phyloP scores from a whole-genome alignment of 2,888 invertebrate genomes.

The Syritta pipiens region DNA sequence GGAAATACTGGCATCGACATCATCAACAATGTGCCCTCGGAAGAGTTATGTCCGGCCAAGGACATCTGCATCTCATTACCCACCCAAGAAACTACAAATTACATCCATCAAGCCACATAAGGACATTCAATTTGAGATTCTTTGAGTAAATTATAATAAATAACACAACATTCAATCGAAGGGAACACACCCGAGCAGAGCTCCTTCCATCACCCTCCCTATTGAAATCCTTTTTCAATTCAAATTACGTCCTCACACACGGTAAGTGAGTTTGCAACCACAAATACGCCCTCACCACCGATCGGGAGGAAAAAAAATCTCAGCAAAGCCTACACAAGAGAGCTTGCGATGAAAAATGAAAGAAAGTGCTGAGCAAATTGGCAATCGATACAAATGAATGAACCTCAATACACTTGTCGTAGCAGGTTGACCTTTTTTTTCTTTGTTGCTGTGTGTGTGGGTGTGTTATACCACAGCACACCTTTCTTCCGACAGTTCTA shows the following conservation, averaged over 20 bases:
- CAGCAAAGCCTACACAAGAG: neutral
- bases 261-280: constrained; percentile 16
- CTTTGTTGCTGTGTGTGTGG: neutral
- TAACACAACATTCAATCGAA: neutral
- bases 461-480: neutral
- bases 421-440: constrained; percentile 17
- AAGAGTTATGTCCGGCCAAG: neutral
- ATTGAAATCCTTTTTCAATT: constrained; percentile 5
- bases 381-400: constrained; percentile 12
- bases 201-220: too few relatives aligned
- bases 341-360: neutral
- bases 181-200: too few relatives aligned
- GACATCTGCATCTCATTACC: constrained; percentile 21
- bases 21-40: neutral
- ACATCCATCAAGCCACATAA: neutral
- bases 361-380: constrained; percentile 22
- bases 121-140: neutral
- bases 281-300: neutral
- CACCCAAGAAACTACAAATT: neutral
- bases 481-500: neutral
- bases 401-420: neutral
- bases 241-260: constrained; percentile 12
- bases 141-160: constrained; percentile 5
- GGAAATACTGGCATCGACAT: constrained; percentile 30
- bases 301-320: neutral